Percentiles rank a stretch among this genome's conserved stretches.
phyloP scores from a whole-genome alignment of 2,113 vertebrate genomes.

The Nothocercus julius region DNA sequence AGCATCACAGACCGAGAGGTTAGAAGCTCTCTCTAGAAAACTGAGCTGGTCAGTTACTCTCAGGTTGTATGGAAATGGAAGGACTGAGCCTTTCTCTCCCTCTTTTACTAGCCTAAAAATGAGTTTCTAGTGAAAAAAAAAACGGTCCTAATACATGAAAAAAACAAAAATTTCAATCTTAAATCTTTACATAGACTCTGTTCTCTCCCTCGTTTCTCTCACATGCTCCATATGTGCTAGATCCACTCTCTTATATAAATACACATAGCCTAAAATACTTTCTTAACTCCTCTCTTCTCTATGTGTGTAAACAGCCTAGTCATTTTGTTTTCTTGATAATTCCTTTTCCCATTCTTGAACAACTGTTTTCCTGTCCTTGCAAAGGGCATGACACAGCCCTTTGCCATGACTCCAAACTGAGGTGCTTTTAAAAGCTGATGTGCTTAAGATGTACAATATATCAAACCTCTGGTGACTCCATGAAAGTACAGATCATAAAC shows the following conservation, averaged over 20 bases:
- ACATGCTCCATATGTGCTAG: not conserved
- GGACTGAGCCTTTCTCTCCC: not conserved
- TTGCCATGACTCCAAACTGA: not conserved
- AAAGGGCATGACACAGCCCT: not conserved
- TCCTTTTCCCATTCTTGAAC: not conserved
- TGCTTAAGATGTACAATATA: not conserved
- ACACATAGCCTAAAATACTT: not conserved
- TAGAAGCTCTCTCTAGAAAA: not conserved
- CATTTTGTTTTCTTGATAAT: not conserved
- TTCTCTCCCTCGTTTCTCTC: not conserved
- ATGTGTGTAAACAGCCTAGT: not conserved
- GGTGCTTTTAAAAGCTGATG: not conserved
- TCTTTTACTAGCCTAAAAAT: not conserved
- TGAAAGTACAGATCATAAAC: not conserved
- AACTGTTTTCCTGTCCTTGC: rapidly evolving
- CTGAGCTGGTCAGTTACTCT: not conserved
- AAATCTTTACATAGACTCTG: not conserved
- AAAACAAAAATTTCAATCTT: not conserved
- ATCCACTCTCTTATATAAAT: not conserved
- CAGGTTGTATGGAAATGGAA: not conserved
- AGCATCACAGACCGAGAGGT: not conserved
- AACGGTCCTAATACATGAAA: not conserved
- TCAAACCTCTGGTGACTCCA: not conserved
- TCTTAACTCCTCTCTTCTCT: not conserved
- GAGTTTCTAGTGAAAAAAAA: not conserved